Percentiles rank a stretch among this genome's conserved stretches.
Conservation (phyloP, 2,888 invertebrate species). For the Seira musarum region DNA sequence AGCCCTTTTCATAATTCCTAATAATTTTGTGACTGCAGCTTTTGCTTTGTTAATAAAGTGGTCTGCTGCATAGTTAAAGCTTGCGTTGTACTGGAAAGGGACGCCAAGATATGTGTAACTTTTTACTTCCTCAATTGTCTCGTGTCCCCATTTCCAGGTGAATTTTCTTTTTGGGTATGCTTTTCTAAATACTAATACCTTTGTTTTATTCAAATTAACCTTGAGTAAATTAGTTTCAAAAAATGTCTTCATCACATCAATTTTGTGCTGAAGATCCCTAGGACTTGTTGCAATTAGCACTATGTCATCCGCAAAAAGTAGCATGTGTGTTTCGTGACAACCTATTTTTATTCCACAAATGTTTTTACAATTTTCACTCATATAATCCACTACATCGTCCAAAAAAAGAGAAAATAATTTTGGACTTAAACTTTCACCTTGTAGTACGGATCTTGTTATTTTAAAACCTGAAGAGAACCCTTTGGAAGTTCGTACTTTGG, state of each 20-base stretch:
- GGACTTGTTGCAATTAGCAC: constrained; percentile 8
- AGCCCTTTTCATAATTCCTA: constrained; percentile 6
- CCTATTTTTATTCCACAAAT: constrained; percentile 16
- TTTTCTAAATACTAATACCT: constrained; percentile 39
- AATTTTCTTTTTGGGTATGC: neutral
- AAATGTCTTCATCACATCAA: constrained; percentile 15
- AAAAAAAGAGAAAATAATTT: constrained; percentile 34
- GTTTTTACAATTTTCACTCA: neutral
- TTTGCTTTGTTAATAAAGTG: constrained; percentile 13
- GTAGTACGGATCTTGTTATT: constrained; percentile 8
- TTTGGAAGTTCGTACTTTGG: neutral
- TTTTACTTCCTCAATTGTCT: constrained; percentile 22
- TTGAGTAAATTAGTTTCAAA: constrained; percentile 25
- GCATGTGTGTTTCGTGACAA: constrained; percentile 9
- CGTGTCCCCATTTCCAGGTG: constrained; percentile 24
- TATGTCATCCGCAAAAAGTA: constrained; percentile 51
- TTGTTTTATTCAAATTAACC: constrained; percentile 39
- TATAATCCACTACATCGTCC: neutral
- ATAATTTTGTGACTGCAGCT: neutral
- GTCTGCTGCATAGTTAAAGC: neutral
- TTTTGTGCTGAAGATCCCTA: constrained; percentile 30
- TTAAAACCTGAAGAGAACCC: constrained; percentile 9
- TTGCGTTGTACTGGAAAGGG: constrained; percentile 7
- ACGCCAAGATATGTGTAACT: constrained; percentile 40
- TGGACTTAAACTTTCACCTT: constrained; percentile 29